Evolutionary conservation across 1,140 invertebrate genomes (phyloP), one percentile per base, ranked within the genome.

Genomic region (Pseudomyrmex flavicornis): DNA sequence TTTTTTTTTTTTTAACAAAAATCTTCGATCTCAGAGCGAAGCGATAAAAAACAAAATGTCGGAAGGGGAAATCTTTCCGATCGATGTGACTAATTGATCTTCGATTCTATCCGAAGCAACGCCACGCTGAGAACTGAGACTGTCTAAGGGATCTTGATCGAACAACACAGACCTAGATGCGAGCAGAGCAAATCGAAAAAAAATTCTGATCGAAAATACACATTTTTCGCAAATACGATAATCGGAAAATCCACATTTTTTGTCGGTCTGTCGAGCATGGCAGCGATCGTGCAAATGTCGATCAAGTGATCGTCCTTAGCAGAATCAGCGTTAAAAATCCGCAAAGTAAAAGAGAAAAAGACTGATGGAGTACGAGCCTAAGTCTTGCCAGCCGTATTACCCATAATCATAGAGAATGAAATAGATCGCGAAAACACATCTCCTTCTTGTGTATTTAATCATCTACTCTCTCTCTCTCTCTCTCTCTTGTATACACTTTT

Each of bases 351-450:
- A 56, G 22, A 65, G 62, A 72, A 54, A 82, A 76, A 72, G 50
- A 87, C 85, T 75, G 85, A 86, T 74, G 50, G 69, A 86, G 9
- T 85, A 65, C 52, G 52, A 85, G 65, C 66, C 76, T 80, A 72
- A 80, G 56, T 52, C 66, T 80, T 74, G 85, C 44, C 35, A 83
- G 68, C 52, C 76, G 74, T 73, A 61, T 73, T 35, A 59, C 62
- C 17, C 44, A 22, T 58, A 76, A 54, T 66, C 65, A 61, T 87
- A 83, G 70, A 20, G 50, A 86, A 86, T 15, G 35, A 8, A 61
- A 66, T 17, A 74, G 66, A 10, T 63, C 84, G 62, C 15, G 63
- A 9, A 75, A 79, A 48, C 56, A 65, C 35, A 46, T 12, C 20
- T 58, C 15, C 61, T 70, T 17, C 68, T 50, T 80, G 15, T 35